Conservation (phyloP, 2,113 vertebrate species). For the Mustelus asterias region DNA sequence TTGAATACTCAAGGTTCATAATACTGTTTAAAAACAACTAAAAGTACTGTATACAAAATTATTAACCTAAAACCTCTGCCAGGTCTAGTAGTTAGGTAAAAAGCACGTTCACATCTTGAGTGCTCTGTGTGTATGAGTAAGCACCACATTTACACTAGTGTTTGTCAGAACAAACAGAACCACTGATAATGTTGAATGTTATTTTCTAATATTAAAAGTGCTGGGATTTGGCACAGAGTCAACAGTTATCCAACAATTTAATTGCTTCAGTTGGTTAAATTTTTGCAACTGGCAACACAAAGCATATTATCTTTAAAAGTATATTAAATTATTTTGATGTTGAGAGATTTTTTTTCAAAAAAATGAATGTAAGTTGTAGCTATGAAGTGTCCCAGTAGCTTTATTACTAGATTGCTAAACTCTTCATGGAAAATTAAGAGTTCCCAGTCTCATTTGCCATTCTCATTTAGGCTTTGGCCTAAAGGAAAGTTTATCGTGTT, state of each 20-base stretch:
- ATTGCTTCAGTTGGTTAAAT: not conserved
- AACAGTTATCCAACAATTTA: not conserved
- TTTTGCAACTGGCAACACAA: not conserved
- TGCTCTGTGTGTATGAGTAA: not conserved
- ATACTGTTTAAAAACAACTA: not conserved
- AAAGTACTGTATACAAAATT: not conserved
- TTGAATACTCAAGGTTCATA: not conserved
- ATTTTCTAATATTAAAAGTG: not conserved
- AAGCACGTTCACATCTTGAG: not conserved
- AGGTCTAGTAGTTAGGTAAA: not conserved
- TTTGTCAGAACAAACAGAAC: not conserved
- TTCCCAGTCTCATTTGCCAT: not conserved
- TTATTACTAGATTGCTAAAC: not conserved
- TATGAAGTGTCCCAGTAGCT: not conserved
- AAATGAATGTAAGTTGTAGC: too few species aligned
- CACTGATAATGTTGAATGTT: not conserved
- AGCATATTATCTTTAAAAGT: not conserved
- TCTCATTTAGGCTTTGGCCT: not conserved
- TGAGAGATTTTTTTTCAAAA: not conserved
- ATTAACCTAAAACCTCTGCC: constrained; percentile 13
- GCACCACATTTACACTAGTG: not conserved
- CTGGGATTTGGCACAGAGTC: not conserved
- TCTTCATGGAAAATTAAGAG: not conserved
- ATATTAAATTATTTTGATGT: not conserved
- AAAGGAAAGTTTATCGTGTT: not conserved